phyloP scores from a whole-genome alignment of 1,140 invertebrate genomes.

The Sinella curviseta region DNA sequence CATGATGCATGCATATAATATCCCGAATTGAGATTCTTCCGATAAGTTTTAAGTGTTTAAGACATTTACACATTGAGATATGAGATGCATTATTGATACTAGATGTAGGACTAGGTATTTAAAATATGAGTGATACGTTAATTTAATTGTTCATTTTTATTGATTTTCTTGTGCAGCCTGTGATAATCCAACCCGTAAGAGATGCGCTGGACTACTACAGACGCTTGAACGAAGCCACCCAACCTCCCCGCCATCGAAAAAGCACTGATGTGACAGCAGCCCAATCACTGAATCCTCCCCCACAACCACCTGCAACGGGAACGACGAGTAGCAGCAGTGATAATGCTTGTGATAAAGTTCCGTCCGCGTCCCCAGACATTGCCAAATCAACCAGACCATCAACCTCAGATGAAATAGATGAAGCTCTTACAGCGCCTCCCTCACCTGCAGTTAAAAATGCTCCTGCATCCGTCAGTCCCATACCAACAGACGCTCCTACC shows the following conservation, averaged over 20 bases:
- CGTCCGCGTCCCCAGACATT: conserved; percentile 40
- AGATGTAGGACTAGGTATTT: too few species aligned
- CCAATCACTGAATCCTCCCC: conserved; percentile 40
- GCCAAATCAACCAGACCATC: neutral
- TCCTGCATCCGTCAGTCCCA: neutral
- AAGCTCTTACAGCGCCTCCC: neutral
- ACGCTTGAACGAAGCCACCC: conserved; percentile 66
- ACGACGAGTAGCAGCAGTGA: conserved; percentile 12
- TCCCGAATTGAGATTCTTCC: too few species aligned
- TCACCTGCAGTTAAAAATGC: neutral
- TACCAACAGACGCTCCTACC: too few species aligned
- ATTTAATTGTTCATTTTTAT: neutral
- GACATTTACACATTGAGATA: too few species aligned
- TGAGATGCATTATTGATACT: too few species aligned
- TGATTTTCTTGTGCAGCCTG: conserved; percentile 58
- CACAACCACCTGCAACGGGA: conserved; percentile 32
- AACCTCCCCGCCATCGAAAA: conserved; percentile 64
- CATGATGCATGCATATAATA: too few species aligned
- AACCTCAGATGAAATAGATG: neutral
- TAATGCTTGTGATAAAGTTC: conserved; percentile 49
- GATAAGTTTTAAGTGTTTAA: too few species aligned
- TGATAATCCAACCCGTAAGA: conserved; percentile 64
- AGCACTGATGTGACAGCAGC: conserved; percentile 60
- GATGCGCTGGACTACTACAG: conserved; percentile 67
- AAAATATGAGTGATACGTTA: neutral